Base-by-base conservation (phyloP, 2,888 invertebrate genomes). In the Tetrapedia diversipes region DNA sequence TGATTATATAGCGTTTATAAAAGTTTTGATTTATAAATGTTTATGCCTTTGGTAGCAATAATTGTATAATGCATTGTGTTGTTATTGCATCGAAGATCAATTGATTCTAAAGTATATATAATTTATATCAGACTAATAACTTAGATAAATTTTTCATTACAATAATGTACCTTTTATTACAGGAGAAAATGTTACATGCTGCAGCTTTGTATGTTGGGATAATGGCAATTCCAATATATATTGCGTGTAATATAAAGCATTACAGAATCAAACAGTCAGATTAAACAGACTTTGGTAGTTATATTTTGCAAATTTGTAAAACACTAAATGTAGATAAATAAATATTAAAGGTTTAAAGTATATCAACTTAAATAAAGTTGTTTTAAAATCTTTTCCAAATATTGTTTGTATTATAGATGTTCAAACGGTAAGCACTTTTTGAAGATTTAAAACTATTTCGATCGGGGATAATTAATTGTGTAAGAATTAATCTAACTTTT, bases 181-280 rank as follows among this genome's bases (percentile, higher is more conserved):
- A 81, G 81, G 81, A 81, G 59, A 51, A 61, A 10, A 0, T 72
- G 1, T 0, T 1, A 0, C 47, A 2, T 14, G 60, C 11, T 1
- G 0, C 6, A 0, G n/a, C 22, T 7, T 16, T 80, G 0, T 66
- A 34, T 1, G 0, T 22, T 0, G 69, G 69, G 19, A 6, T 72
- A 0, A 59, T 81, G 61, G 32, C 3, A 0, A 0, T 51, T 7
- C 70, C 81, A 0, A 0, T 60, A 0, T 81, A 64, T 0, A 14
- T 81, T 37, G 0, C 39, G 0, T 27, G 4, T 1, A 51, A 79
- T 2, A 8, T 81, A 10, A 56, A 32, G 0, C 24, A 57, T 0
- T 81, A 80, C 34, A 75, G n/a, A 29, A 1, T 14, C 19, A 3
- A 0, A 0, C 0, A 16, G 6, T 43, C 0, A 0, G 7, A 0